Evolutionary conservation across 35 echinoderm and acorn worm species (phyloP), one percentile per base, ranked within the genome.

Genomic region (Eucidaris tribuloides): DNA sequence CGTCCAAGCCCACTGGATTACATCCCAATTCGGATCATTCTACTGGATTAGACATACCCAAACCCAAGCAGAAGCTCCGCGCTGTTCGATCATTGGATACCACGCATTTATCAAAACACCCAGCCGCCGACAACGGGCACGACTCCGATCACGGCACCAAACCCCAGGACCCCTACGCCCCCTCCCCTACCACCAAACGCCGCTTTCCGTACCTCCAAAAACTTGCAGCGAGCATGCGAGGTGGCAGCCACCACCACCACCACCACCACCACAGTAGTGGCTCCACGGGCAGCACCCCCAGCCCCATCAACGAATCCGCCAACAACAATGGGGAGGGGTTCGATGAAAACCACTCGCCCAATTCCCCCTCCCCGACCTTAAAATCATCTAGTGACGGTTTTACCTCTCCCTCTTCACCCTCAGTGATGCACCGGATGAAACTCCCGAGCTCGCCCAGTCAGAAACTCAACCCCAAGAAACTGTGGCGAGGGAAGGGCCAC

Each of bases 351-450:
- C n/a, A n/a, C n/a, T 42, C 35, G 24, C 68, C 68, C 34, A 24
- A 42, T 40, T 44, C 34, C 35, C 61, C 61, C 22, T 74, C 68
- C 68, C 37, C 34, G 1, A 41, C 68, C 34, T 17, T 22, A 15
- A 38, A 74, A 38, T 44, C 68, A 3, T 74, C 68, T 40, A 41
- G 35, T 74, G 68, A 74, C 44, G 44, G 68, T 20, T 40, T 44
- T 22, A 74, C 22, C 4, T 74, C 68, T 42, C 68, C 68, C 44
- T 74, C 68, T 74, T 74, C 68, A 3, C 68, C 68, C 30, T 74
- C 68, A 74, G 68, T 74, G 44, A 74, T 74, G 68, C 68, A 74
- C 68, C 68, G 68, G 68, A 74, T 74, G 68, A 74, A 74, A 40
- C 41, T 74, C 34, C 68, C 68, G 28, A 40, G 68, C 68, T 74